A percentile compares a stretch with the other conserved stretches of the same genome.
These are phyloP conservation scores for Heloderma charlesbogerti DNA, from an alignment of 2,113 vertebrate genomes.

Conservation along the genomic window DNA sequence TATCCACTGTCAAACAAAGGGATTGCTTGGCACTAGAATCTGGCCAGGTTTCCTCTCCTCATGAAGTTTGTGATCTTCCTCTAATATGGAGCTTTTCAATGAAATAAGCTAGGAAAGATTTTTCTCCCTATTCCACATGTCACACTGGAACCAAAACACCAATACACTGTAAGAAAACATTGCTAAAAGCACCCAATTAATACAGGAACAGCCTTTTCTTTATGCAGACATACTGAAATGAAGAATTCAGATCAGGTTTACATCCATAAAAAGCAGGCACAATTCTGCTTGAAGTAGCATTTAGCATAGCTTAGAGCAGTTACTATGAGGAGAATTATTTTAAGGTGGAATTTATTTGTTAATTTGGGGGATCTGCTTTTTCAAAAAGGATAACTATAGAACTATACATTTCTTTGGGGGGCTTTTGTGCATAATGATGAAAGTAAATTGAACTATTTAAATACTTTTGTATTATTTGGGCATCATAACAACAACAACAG, in stretches of 20 bases:
- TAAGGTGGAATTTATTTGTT: background rate
- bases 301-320: background rate
- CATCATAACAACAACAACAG: background rate
- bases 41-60: conserved; percentile 31
- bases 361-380: background rate
- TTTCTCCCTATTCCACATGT: conserved; percentile 13
- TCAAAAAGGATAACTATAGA: background rate
- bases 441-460: background rate
- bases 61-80: conserved; percentile 43
- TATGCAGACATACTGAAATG: background rate
- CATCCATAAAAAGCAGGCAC: background rate
- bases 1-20: conserved; percentile 54
- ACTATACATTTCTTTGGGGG: background rate
- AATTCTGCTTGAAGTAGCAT: background rate
- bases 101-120: conserved; percentile 29
- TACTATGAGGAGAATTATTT: background rate
- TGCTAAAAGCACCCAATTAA: conserved; percentile 25
- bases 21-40: background rate
- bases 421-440: background rate
- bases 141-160: conserved; percentile 30
- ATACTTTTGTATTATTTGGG: background rate
- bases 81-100: conserved; percentile 47
- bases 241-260: conserved; percentile 20
- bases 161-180: conserved; percentile 28
- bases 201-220: conserved; percentile 3